Evolutionary conservation across 2,888 invertebrate species (phyloP).

Genomic region (Ophion ventricosus): DNA sequence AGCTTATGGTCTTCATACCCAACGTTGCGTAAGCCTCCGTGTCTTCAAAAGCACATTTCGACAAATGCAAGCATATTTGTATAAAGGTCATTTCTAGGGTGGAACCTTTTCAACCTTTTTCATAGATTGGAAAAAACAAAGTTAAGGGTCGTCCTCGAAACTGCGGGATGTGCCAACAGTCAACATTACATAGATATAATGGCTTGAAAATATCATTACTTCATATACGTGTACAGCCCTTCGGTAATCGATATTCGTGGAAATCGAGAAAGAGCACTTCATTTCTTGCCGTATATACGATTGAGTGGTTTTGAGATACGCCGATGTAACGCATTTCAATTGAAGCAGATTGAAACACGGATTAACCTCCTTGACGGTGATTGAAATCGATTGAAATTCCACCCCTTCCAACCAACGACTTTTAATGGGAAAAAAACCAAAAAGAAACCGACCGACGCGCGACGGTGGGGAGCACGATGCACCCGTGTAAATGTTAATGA

Average conservation of each 20-base stretch:
- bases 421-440: background rate
- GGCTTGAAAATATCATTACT: background rate
- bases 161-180: background rate
- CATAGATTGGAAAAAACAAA: background rate
- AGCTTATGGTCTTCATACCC: background rate
- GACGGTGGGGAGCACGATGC: background rate
- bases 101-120: background rate
- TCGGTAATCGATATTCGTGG: conserved; percentile 58
- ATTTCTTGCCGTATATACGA: conserved; percentile 27
- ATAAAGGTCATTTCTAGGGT: background rate
- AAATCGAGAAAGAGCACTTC: conserved; percentile 46
- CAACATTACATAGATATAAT: background rate
- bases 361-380: conserved; percentile 34
- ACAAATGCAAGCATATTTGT: background rate
- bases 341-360: conserved; percentile 27
- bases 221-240: background rate
- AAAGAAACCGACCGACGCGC: background rate
- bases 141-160: background rate
- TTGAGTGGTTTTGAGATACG: conserved; percentile 13
- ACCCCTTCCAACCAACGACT: background rate
- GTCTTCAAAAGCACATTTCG: background rate
- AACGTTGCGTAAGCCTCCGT: background rate
- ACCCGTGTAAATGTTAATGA: no score
- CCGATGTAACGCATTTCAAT: conserved; percentile 21
- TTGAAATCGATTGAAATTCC: conserved; percentile 27